Percentiles rank a stretch among this genome's conserved stretches.
phyloP scores from a whole-genome alignment of 2,113 vertebrate genomes.

The Actenoides hombroni region DNA sequence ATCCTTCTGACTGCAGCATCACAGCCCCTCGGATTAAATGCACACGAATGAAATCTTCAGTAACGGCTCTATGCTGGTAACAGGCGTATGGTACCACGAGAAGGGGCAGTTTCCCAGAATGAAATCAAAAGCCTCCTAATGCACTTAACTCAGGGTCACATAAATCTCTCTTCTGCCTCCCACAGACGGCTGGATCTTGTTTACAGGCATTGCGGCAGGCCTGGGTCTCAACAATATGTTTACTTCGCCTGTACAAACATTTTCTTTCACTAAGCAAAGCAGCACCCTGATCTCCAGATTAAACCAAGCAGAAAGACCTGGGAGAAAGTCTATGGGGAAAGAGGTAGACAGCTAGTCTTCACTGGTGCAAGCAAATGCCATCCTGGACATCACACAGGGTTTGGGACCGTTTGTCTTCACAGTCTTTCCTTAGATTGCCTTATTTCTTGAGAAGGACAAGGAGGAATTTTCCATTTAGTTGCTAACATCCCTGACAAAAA shows the following conservation, averaged over 20 bases:
- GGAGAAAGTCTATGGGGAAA: neutral
- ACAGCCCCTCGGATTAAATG: conserved; percentile 22
- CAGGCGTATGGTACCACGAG: conserved; percentile 1
- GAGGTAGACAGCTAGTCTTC: neutral
- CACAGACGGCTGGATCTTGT: conserved; percentile 46
- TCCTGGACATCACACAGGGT: neutral
- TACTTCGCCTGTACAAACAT: conserved; percentile 26
- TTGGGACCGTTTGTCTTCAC: neutral
- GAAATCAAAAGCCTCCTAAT: conserved; percentile 60
- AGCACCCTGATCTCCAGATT: neutral
- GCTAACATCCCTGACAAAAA: neutral
- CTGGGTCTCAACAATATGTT: conserved; percentile 56
- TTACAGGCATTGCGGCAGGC: conserved; percentile 57
- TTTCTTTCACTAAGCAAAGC: conserved; percentile 4
- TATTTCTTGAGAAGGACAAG: neutral
- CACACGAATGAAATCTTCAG: neutral
- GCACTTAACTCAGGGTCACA: conserved; percentile 53
- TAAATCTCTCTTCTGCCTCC: conserved; percentile 49
- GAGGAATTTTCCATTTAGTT: neutral
- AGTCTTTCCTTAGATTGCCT: neutral
- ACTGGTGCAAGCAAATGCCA: neutral
- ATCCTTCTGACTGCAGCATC: neutral
- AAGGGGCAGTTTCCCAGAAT: conserved; percentile 42
- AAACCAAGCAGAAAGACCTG: neutral
- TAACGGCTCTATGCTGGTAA: neutral